Conservation (phyloP, 2,113 vertebrate genomes). For the Ophiodon elongatus region DNA sequence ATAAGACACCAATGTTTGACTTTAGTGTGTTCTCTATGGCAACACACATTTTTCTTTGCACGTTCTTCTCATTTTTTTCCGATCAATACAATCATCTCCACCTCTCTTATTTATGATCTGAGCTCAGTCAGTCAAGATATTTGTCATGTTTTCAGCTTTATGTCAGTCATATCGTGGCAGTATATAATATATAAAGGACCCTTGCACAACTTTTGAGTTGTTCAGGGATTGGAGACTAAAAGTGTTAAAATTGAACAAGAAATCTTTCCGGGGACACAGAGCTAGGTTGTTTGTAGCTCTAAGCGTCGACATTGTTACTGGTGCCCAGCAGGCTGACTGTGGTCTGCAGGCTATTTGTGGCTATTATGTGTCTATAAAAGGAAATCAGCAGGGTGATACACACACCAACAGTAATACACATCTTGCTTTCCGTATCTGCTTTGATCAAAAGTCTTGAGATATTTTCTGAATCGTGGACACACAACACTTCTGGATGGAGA, state of each 20-base stretch:
- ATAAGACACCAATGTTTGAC: neutral
- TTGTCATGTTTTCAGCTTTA: neutral
- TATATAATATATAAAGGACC: neutral
- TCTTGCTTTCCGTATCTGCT: neutral
- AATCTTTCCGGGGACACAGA: neutral
- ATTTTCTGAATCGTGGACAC: slow-evolving; percentile 20
- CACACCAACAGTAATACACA: slow-evolving; percentile 55
- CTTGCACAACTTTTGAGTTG: neutral
- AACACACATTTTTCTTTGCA: neutral
- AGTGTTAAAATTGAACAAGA: neutral
- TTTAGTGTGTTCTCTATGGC: neutral
- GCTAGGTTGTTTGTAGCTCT: slow-evolving; percentile 5
- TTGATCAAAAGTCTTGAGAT: slow-evolving; percentile 20
- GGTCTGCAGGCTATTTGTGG: slow-evolving; percentile 90
- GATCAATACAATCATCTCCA: neutral
- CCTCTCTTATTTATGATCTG: neutral
- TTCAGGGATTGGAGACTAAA: neutral
- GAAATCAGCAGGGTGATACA: slow-evolving; percentile 83
- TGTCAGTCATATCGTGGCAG: neutral
- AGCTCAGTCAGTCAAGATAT: slow-evolving; percentile 5
- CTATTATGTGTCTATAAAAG: slow-evolving; percentile 94
- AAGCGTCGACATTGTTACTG: slow-evolving; percentile 81
- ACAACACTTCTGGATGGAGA: slow-evolving; percentile 10
- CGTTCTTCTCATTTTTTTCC: neutral
- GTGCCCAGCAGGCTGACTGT: slow-evolving; percentile 85